Evolutionary conservation across 2,888 invertebrate genomes (phyloP).

Genomic region (Nemurella pictetii): DNA sequence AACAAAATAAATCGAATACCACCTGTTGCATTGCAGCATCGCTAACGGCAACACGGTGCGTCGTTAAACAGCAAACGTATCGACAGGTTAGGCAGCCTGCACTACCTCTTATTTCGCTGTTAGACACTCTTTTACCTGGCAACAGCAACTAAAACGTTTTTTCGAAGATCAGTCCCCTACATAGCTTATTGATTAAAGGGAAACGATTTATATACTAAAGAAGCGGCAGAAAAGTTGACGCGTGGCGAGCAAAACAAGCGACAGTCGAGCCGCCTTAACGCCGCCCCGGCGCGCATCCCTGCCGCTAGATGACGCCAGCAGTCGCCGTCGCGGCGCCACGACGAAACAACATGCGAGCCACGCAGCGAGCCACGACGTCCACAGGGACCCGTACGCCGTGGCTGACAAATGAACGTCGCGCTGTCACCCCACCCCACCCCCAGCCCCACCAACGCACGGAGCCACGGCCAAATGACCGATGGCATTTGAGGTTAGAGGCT

Average conservation of each 20-base stretch:
- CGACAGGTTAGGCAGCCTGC: too few relatives aligned
- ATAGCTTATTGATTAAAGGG: too few relatives aligned
- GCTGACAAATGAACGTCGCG: slow-evolving; percentile 14
- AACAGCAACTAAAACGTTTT: too few relatives aligned
- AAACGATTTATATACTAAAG: too few relatives aligned
- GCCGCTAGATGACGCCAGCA: background rate
- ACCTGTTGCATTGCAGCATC: background rate
- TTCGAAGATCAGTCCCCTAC: too few relatives aligned
- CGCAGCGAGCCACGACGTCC: background rate
- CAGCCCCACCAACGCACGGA: too few relatives aligned
- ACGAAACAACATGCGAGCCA: background rate
- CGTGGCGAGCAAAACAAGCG: too few relatives aligned
- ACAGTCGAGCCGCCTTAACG: too few relatives aligned
- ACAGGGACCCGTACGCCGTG: background rate
- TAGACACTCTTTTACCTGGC: too few relatives aligned
- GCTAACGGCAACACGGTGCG: background rate
- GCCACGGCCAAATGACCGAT: slow-evolving; percentile 17
- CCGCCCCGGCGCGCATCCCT: background rate
- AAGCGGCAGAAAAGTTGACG: too few relatives aligned
- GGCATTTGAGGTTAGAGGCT: background rate
- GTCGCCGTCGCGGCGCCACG: background rate
- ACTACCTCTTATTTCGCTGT: too few relatives aligned
- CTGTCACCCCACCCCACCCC: background rate
- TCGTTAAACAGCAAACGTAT: background rate
- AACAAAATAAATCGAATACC: too few relatives aligned